phyloP scores from a whole-genome alignment of 1,140 invertebrate species.

The Maconellicoccus hirsutus region DNA sequence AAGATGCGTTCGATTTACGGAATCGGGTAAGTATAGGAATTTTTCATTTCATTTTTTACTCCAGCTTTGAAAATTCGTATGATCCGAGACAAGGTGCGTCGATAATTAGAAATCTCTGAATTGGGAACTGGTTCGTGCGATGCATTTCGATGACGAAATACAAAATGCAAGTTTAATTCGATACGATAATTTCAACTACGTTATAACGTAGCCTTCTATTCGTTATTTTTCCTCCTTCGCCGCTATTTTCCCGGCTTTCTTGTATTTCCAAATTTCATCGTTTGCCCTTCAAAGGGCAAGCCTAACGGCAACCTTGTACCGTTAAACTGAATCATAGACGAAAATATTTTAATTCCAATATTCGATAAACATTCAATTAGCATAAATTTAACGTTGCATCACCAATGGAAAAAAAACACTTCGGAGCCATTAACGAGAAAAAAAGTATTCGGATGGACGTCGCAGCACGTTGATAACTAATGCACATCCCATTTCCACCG shows the following conservation, averaged over 20 bases:
- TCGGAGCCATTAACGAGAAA: not conserved
- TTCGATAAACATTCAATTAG: too few relatives aligned
- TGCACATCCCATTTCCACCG: not conserved
- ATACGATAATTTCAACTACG: not conserved
- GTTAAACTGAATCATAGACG: too few relatives aligned
- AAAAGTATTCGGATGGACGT: not conserved
- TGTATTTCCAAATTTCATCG: too few relatives aligned
- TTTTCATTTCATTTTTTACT: too few relatives aligned
- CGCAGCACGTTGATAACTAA: not conserved
- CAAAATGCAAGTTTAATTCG: not conserved
- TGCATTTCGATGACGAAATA: conserved; percentile 7
- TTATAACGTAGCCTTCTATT: not conserved
- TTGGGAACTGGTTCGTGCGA: not conserved
- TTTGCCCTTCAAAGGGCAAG: too few relatives aligned
- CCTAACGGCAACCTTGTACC: too few relatives aligned
- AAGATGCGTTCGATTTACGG: not conserved
- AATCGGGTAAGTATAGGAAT: not conserved
- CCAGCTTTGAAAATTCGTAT: too few relatives aligned
- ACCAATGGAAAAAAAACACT: not conserved
- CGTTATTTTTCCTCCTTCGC: too few relatives aligned
- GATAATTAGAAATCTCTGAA: too few relatives aligned
- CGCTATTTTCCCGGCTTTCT: too few relatives aligned
- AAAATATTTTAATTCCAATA: too few relatives aligned
- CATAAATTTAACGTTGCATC: not conserved
- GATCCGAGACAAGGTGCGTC: too few relatives aligned